Evolutionary conservation across 2,113 vertebrate species (phyloP), one percentile per base, ranked within the genome.

Genomic region (Labeo catla): DNA sequence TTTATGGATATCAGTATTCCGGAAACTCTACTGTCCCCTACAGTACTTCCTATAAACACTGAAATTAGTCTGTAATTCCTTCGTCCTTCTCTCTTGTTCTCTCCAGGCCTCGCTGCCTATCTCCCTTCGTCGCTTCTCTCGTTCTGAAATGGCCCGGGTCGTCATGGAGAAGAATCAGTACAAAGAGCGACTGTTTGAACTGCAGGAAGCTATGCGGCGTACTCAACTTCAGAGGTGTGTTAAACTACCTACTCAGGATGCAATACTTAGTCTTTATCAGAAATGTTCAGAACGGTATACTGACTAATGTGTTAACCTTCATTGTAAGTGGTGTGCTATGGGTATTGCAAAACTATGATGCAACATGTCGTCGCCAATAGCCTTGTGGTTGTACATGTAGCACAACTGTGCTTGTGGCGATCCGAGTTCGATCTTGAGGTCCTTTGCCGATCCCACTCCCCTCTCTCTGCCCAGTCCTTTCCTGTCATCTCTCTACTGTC

Each of bases 81-180:
- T 9, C 34, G 3, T 73, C 10, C n/a, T 13, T 47, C 39, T 50
- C 4, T 15, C 0, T 86, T 72, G 88, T 68, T 81, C 12, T 52
- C 9, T 50, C 13, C 68, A 95, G 94, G 81, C 87, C 4, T 89
- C 89, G 77, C 83, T 91, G 10, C 84, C 93, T 3, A 15, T 86
- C 12, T 91, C 94, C 13, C 85, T 89, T 65, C 94, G 94, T 4
- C 89, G 91, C 52, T 96, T 95, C 86, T 95, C 95, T 76, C 94
- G 95, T 11, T 95, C 95, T 36, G 95, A 96, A 91, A 96, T 96
- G 95, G 93, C 95, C 50, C 93, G 95, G 6, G 94, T 94, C 10
- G 95, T 96, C 74, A 95, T 95, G 95, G 95, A 96, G 92, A 96
- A 94, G 87, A 96, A 95, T 87, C 94, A 95, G 61, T 96, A 96